Evolutionary conservation across 2,888 invertebrate species (phyloP).

Genomic region (Troides helena): DNA sequence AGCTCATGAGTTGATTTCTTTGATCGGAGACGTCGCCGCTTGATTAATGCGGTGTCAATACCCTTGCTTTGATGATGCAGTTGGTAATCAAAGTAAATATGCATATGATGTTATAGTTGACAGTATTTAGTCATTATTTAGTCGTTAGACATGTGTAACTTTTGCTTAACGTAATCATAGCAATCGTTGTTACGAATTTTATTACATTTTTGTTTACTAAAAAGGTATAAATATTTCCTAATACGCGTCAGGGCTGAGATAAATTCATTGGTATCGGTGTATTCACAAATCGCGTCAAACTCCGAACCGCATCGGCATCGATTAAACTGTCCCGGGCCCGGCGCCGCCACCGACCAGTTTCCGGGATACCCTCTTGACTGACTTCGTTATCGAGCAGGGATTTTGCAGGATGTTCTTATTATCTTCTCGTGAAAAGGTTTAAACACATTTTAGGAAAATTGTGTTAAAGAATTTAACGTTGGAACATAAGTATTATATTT

Average conservation of each 20-base stretch:
- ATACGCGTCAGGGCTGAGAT: background rate
- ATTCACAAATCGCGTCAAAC: conserved; percentile 20
- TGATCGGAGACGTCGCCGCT: background rate
- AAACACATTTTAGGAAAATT: too few species aligned
- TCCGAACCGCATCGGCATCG: conserved; percentile 4
- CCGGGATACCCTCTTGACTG: conserved; percentile 11
- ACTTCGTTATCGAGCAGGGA: conserved; percentile 14
- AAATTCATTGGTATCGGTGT: background rate
- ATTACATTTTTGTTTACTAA: background rate
- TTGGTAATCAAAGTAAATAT: background rate
- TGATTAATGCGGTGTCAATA: background rate
- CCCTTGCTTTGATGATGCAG: background rate
- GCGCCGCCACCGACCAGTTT: conserved; percentile 1
- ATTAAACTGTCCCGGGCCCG: conserved; percentile 1
- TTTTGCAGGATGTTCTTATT: background rate
- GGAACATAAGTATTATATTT: too few species aligned
- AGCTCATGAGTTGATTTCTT: background rate
- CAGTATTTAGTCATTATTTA: too few species aligned
- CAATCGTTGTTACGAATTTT: background rate
- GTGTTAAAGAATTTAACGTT: too few species aligned
- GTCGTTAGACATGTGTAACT: too few species aligned
- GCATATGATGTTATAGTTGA: too few species aligned
- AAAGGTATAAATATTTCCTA: too few species aligned
- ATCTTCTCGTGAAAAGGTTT: background rate
- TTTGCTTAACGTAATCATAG: background rate